Evolutionary conservation across 37 sponge, comb jelly and placozoan species (phyloP).

Genomic region (Mnemiopsis leidyi): DNA sequence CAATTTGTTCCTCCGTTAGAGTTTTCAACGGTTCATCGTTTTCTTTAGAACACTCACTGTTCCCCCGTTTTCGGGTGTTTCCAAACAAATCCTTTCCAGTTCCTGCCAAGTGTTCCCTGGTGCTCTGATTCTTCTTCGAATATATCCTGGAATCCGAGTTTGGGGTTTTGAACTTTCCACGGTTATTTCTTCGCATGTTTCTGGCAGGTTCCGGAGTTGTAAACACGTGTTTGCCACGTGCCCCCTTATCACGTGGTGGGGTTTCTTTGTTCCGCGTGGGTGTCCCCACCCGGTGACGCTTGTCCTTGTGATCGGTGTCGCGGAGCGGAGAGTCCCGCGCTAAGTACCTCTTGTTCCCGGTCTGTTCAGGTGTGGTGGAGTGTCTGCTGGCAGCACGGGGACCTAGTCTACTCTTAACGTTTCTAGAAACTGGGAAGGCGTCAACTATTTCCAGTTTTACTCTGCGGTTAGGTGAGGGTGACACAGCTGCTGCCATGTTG

Average conservation of each 20-base stretch:
- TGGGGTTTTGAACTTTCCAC: background rate
- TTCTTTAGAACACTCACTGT: slow-evolving; percentile 9
- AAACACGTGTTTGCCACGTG: background rate
- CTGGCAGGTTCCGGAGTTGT: background rate
- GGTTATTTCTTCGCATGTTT: background rate
- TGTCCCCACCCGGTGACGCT: background rate
- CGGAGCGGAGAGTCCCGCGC: background rate
- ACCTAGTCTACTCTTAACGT: background rate
- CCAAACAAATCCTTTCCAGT: background rate
- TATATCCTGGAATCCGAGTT: background rate
- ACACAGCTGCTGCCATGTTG: background rate
- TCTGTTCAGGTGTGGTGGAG: background rate
- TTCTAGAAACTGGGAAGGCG: background rate
- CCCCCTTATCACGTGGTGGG: background rate
- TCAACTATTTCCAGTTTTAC: background rate
- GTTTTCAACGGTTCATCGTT: background rate
- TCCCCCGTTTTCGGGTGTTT: background rate
- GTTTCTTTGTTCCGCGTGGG: slow-evolving; percentile 9
- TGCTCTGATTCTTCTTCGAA: background rate
- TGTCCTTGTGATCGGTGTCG: background rate
- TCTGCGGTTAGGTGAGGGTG: background rate
- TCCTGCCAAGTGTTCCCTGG: background rate
- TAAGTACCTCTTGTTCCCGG: slow-evolving; percentile 2
- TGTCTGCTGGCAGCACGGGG: background rate
- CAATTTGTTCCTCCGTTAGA: slow-evolving; percentile 33